phyloP scores from a whole-genome alignment of 1,140 invertebrate species.

The Coenobita brevimanus region DNA sequence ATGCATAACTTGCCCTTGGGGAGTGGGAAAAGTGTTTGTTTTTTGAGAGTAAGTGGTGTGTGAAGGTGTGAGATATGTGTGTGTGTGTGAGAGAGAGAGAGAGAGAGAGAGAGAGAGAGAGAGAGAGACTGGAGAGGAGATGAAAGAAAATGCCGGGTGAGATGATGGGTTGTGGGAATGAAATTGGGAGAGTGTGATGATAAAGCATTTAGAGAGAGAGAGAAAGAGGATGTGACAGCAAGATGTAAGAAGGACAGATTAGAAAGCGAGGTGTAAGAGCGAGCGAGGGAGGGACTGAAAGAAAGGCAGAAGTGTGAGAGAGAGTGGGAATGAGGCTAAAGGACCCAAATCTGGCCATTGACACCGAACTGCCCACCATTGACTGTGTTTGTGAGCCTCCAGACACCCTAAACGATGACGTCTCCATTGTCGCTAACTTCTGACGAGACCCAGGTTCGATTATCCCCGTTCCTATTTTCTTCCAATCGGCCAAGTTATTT shows the following conservation, averaged over 20 bases:
- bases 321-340: background rate
- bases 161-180: background rate
- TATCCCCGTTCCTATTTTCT: too few relatives aligned
- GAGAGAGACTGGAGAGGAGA: background rate
- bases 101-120: conserved; percentile 22
- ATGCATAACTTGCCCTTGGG: too few relatives aligned
- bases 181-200: too few relatives aligned
- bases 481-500: too few relatives aligned
- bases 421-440: conserved; percentile 17
- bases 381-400: conserved; percentile 34
- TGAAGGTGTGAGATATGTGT: too few relatives aligned
- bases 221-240: conserved; percentile 5
- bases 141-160: too few relatives aligned
- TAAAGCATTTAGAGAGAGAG: conserved; percentile 25
- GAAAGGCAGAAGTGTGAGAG: background rate
- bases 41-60: too few relatives aligned
- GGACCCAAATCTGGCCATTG: conserved; percentile 34
- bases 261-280: too few relatives aligned
- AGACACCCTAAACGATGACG: conserved; percentile 19
- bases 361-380: conserved; percentile 40
- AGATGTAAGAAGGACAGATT: too few relatives aligned
- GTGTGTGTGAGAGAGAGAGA: conserved; percentile 12
- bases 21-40: too few relatives aligned
- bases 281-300: background rate
- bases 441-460: background rate